A percentile compares a stretch with the other conserved stretches of the same genome.
phyloP scores from a whole-genome alignment of 2,888 invertebrate species.

The Amorpha juglandis region DNA sequence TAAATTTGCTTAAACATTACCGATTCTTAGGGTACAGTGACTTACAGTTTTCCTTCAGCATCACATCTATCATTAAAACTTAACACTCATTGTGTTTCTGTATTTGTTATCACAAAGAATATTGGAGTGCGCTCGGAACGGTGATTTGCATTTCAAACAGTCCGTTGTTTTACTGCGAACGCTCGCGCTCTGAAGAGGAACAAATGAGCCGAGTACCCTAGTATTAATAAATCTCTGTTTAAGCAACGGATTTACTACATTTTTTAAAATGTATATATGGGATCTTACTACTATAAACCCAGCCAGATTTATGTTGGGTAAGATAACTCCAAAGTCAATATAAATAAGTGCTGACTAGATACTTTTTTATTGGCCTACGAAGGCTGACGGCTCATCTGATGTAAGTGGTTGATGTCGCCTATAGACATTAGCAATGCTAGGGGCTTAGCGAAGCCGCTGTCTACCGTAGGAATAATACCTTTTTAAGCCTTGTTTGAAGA shows the following conservation, averaged over 20 bases:
- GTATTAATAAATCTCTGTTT: conserved; percentile 14
- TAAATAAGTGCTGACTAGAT: too few species aligned
- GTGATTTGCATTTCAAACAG: conserved; percentile 22
- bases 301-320: not conserved
- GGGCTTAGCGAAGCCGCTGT: too few species aligned
- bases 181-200: not conserved
- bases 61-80: conserved; percentile 19
- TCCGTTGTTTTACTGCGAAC: conserved; percentile 8
- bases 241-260: not conserved
- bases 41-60: not conserved
- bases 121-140: conserved; percentile 11
- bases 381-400: too few species aligned
- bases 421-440: too few species aligned
- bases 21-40: not conserved
- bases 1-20: not conserved
- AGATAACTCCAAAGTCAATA: not conserved
- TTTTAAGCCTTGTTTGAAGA: too few species aligned
- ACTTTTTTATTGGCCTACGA: not conserved
- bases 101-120: conserved; percentile 22
- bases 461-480: too few species aligned
- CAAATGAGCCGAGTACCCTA: conserved; percentile 14
- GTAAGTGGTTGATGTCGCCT: too few species aligned
- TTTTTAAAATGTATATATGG: not conserved
- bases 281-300: not conserved
- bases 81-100: conserved; percentile 23